Evolutionary conservation across 1,140 invertebrate genomes (phyloP), one percentile per base, ranked within the genome.

Genomic region (Hypsibius dujardini): DNA sequence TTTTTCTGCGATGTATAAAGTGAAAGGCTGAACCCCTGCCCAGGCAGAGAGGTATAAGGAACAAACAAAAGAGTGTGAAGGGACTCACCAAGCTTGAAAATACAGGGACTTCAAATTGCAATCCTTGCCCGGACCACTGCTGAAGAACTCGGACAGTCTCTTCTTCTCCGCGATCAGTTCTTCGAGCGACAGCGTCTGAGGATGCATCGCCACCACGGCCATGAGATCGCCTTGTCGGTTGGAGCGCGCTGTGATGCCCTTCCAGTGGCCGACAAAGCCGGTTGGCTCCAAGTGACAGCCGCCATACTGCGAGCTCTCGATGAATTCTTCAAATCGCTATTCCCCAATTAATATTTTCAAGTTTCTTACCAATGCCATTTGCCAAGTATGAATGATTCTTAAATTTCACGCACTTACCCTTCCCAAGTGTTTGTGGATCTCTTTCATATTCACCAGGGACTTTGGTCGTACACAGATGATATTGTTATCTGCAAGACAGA

Each of bases 131-230:
- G 73, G 71, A 7, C 76, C 75, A 1, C 74, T 70, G 14, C 72
- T 67, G 47, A 79, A 79, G 72, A 72, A 77, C 46, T 78, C 73
- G 46, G 70, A 70, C 15, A 84, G 70, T 40, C 73, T 74, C 2
- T 76, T 28, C 74, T 78, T 79, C 67, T 77, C 79, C 42, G 75
- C 72, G 7, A 75, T 73, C 46, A 81, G 75, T 70, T 76, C 75
- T 67, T 79, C 78, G 73, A 76, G 70, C 7, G 75, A 59, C n/a
- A 82, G 72, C 28, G 79, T 70, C 47, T 80, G 77, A n/a, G 82
- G 81, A 75, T 84, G 79, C 71, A 83, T 79, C n/a, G 79, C 75
- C 1, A 81, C 77, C 7, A 80, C 77, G 1, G 76, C 79, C 80
- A 84, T 80, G 2, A 80, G 72, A 47, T 83, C 79, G 46, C 76